Evolutionary conservation across 2,888 invertebrate genomes (phyloP).

Genomic region (Cybosia mesomella): DNA sequence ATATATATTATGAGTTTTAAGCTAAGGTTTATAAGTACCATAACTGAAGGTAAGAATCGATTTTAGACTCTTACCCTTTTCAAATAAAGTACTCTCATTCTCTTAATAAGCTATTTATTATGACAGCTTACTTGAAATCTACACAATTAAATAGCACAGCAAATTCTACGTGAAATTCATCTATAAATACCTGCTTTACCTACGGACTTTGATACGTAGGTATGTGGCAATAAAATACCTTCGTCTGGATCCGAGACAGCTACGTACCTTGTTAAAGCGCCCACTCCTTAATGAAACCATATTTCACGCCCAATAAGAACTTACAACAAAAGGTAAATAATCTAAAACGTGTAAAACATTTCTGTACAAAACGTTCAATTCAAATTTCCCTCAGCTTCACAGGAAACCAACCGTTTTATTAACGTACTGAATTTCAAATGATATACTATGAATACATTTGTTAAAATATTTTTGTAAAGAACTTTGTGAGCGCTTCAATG

Average conservation of each 20-base stretch:
- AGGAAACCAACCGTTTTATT: slow-evolving; percentile 18
- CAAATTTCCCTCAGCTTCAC: slow-evolving; percentile 15
- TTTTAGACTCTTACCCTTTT: neutral
- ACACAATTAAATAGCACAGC: slow-evolving; percentile 16
- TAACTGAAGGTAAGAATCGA: neutral
- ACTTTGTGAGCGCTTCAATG: slow-evolving; percentile 11
- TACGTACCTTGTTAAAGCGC: slow-evolving; percentile 49
- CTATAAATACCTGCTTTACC: slow-evolving; percentile 49
- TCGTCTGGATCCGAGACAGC: slow-evolving; percentile 47
- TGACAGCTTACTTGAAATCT: neutral
- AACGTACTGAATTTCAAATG: slow-evolving; percentile 26
- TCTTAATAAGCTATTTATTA: slow-evolving; percentile 5
- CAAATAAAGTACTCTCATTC: too few species aligned
- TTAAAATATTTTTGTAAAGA: slow-evolving; percentile 16
- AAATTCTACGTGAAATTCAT: slow-evolving; percentile 41
- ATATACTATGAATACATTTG: slow-evolving; percentile 24
- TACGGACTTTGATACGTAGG: slow-evolving; percentile 42
- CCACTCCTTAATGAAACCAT: slow-evolving; percentile 59
- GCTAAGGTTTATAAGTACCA: neutral
- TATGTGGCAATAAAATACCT: slow-evolving; percentile 58
- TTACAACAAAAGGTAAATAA: slow-evolving; percentile 39
- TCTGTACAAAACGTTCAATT: slow-evolving; percentile 27
- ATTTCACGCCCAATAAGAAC: slow-evolving; percentile 56
- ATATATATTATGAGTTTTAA: too few species aligned
- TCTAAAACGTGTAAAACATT: slow-evolving; percentile 35